Percentiles rank a stretch among this genome's conserved stretches.
phyloP scores from a whole-genome alignment of 2,113 vertebrate species.

The Xyrauchen texanus region DNA sequence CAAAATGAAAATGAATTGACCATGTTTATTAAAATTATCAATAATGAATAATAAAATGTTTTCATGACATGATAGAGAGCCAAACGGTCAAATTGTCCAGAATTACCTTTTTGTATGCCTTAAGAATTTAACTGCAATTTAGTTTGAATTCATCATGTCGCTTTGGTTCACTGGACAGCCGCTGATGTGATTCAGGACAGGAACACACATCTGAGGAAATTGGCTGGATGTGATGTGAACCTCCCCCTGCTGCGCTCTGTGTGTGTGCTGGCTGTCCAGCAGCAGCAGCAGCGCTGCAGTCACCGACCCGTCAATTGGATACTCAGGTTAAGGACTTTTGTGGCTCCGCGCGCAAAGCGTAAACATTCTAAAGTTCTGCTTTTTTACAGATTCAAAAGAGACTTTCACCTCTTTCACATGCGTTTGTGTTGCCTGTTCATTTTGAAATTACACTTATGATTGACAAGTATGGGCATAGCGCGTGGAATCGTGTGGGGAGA shows the following conservation, averaged over 20 bases:
- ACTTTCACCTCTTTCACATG: background rate
- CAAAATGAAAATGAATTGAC: no score
- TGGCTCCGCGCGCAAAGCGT: slow-evolving; percentile 33
- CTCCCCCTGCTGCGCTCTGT: slow-evolving; percentile 52
- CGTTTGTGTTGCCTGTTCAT: background rate
- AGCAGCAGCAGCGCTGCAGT: slow-evolving; percentile 54
- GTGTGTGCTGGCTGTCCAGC: slow-evolving; percentile 38
- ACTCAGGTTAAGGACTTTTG: slow-evolving; percentile 63
- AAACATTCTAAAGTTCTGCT: slow-evolving; percentile 15
- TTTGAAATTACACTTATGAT: slow-evolving; percentile 69
- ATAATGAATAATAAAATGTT: no score
- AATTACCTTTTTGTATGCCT: no score
- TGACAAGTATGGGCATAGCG: slow-evolving; percentile 72
- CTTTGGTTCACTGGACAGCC: background rate
- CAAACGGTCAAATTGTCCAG: no score
- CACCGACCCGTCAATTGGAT: slow-evolving; percentile 67
- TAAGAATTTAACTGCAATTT: no score
- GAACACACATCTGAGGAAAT: slow-evolving; percentile 34
- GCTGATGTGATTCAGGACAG: slow-evolving; percentile 58
- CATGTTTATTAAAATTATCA: no score
- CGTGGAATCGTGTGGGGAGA: slow-evolving; percentile 64
- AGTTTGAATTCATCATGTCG: background rate
- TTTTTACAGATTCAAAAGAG: background rate
- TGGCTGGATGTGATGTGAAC: slow-evolving; percentile 52
- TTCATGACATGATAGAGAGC: no score